phyloP scores from a whole-genome alignment of 2,888 invertebrate genomes.

The Clitarchus hookeri region DNA sequence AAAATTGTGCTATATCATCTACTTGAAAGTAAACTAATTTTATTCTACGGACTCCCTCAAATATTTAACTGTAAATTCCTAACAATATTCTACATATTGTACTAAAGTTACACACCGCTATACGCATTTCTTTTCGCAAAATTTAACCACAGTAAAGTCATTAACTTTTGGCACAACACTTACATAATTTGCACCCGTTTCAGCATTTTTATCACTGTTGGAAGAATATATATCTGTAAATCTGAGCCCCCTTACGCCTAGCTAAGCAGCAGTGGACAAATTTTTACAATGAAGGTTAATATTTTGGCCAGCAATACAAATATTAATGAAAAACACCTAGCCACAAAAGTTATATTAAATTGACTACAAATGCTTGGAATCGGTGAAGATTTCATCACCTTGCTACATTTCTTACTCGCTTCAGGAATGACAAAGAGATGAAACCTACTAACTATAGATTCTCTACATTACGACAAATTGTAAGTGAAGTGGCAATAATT shows the following conservation, averaged over 20 bases:
- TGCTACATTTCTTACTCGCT: neutral
- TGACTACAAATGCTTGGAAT: too few relatives aligned
- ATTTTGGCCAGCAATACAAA: neutral
- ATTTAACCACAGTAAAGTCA: neutral
- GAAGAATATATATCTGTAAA: slow-evolving; percentile 1
- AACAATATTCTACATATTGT: neutral
- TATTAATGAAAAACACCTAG: neutral
- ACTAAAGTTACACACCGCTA: slow-evolving; percentile 6
- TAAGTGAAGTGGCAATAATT: too few relatives aligned
- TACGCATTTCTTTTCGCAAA: neutral
- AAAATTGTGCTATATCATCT: slow-evolving; percentile 16
- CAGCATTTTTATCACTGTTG: neutral
- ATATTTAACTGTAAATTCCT: neutral
- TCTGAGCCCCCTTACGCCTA: neutral
- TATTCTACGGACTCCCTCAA: neutral
- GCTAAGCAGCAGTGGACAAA: neutral
- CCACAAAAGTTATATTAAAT: too few relatives aligned
- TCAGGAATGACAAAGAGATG: neutral
- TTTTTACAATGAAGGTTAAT: neutral
- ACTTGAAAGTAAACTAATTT: slow-evolving; percentile 17
- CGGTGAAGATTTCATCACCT: neutral
- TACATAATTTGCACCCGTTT: neutral
- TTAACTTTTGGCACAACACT: neutral
- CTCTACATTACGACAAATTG: neutral
- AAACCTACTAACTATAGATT: neutral